Conservation (phyloP, 1,140 invertebrate species). For the Aleiodes sp. region DNA sequence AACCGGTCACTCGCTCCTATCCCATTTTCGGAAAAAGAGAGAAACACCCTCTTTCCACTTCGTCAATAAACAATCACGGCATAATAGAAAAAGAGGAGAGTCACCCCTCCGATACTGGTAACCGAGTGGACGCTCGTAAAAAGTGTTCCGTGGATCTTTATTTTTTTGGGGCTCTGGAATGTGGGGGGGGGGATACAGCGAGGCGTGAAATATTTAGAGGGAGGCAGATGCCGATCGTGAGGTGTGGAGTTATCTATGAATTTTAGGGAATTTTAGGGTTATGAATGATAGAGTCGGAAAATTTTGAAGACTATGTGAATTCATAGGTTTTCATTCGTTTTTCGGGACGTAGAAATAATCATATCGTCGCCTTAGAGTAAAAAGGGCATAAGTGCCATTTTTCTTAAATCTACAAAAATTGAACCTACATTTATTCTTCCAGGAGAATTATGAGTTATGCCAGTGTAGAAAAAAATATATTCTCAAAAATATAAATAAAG, state of each 20-base stretch:
- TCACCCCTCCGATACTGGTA: constrained; percentile 18
- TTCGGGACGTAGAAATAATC: too few relatives aligned
- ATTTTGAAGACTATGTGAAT: too few relatives aligned
- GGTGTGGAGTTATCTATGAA: neutral
- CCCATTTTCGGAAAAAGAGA: constrained; percentile 27
- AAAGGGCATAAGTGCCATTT: too few relatives aligned
- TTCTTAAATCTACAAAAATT: too few relatives aligned
- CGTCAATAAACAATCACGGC: constrained; percentile 66
- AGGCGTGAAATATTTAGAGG: constrained; percentile 59
- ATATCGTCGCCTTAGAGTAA: too few relatives aligned
- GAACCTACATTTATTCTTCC: too few relatives aligned
- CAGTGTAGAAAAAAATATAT: too few relatives aligned
- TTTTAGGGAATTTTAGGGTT: too few relatives aligned
- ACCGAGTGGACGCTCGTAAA: constrained; percentile 20
- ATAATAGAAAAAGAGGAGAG: constrained; percentile 59
- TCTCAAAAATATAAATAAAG: too few relatives aligned
- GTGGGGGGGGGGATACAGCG: neutral
- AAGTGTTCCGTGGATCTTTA: neutral
- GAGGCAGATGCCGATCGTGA: constrained; percentile 44
- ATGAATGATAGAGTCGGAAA: too few relatives aligned
- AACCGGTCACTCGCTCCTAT: constrained; percentile 38
- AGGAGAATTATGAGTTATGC: too few relatives aligned
- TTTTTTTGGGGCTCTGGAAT: constrained; percentile 15
- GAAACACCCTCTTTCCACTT: constrained; percentile 54
- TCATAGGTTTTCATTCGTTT: too few relatives aligned